A percentile compares a stretch with the other conserved stretches of the same genome.
Conservation (phyloP, 2,113 vertebrate genomes). For the Bos indicus region DNA sequence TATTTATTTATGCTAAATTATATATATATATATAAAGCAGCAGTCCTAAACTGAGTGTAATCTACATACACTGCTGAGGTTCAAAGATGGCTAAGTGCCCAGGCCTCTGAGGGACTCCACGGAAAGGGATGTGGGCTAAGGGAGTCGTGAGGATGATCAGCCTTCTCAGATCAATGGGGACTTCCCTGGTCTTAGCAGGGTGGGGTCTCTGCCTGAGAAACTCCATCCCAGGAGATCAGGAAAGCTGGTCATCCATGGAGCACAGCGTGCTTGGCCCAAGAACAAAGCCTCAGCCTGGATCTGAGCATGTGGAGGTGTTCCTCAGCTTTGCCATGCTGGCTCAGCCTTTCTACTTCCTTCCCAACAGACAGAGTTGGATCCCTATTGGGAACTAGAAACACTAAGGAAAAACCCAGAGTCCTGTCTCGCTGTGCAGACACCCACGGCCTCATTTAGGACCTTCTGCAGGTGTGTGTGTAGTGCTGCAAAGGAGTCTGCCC, state of each 20-base stretch:
- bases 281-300: neutral
- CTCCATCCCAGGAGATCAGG: too few species aligned
- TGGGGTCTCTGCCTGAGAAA: neutral
- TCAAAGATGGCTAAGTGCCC: neutral
- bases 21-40: neutral
- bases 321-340: neutral
- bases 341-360: neutral
- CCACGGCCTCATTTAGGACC: rapidly evolving
- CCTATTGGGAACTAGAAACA: neutral
- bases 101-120: neutral
- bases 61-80: rapidly evolving
- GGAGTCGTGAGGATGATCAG: neutral
- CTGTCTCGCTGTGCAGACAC: neutral
- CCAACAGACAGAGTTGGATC: neutral
- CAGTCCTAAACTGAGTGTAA: neutral
- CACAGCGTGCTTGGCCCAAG: rapidly evolving
- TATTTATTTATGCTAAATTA: neutral
- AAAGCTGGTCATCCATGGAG: neutral
- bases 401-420: neutral
- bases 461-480: neutral
- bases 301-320: neutral
- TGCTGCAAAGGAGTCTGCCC: neutral
- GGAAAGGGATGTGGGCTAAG: neutral
- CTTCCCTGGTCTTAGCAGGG: neutral
- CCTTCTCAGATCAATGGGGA: neutral